phyloP scores from a whole-genome alignment of 2,113 vertebrate genomes.

The Aplodontia rufa region DNA sequence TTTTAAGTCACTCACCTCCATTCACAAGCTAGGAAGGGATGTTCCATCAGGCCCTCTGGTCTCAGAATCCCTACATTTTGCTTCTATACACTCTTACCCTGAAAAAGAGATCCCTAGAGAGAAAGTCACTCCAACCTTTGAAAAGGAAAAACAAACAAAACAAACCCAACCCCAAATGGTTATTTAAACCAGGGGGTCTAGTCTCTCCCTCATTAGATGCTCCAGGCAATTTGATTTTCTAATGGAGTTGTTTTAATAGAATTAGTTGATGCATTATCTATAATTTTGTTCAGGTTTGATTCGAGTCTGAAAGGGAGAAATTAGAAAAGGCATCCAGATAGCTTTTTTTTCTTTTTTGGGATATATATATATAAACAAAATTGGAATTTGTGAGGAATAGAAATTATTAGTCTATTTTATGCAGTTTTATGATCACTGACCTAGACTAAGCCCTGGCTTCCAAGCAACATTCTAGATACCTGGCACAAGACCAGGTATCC shows the following conservation, averaged over 20 bases:
- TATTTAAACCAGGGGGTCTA: not conserved
- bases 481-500: not conserved
- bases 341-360: conserved; percentile 8
- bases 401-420: not conserved
- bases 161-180: not conserved
- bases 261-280: not conserved
- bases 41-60: not conserved
- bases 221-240: not conserved
- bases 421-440: conserved; percentile 31
- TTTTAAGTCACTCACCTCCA: not conserved
- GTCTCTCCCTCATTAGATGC: not conserved
- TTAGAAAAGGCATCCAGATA: not conserved
- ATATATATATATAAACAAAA: not conserved
- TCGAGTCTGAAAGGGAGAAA: not conserved
- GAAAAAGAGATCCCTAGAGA: not conserved
- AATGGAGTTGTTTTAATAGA: not conserved
- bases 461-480: conserved; percentile 5
- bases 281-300: not conserved
- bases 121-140: not conserved
- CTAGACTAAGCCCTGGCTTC: not conserved
- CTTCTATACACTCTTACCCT: not conserved
- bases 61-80: not conserved
- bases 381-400: not conserved
- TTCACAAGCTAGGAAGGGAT: not conserved
- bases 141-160: not conserved